phyloP scores from a whole-genome alignment of 2,113 vertebrate genomes.

The Lophius piscatorius region DNA sequence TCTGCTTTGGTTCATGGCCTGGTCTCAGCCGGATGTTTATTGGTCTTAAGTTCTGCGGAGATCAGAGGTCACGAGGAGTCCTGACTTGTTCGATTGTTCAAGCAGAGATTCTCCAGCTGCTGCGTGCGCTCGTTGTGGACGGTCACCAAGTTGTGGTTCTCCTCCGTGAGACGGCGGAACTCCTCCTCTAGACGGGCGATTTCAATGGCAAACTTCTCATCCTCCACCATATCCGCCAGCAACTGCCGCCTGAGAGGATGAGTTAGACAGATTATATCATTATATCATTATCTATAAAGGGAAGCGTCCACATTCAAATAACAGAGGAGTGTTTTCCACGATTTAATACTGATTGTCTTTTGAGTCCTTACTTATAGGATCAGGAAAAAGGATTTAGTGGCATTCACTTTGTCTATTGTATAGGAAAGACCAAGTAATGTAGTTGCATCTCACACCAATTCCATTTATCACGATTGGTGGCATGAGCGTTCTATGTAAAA shows the following conservation, averaged over 20 bases:
- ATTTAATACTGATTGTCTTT: too few species aligned
- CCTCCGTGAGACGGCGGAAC: slow-evolving; percentile 89
- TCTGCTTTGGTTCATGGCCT: slow-evolving; percentile 27
- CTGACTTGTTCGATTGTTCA: slow-evolving; percentile 86
- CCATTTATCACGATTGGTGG: too few species aligned
- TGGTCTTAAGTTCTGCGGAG: slow-evolving; percentile 47
- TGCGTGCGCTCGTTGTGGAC: slow-evolving; percentile 89
- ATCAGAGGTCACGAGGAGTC: slow-evolving; percentile 88
- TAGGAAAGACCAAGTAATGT: too few species aligned
- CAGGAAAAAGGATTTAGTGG: too few species aligned
- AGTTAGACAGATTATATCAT: slow-evolving; percentile 1
- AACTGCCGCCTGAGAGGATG: slow-evolving; percentile 85
- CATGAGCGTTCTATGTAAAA: too few species aligned
- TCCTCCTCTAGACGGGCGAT: slow-evolving; percentile 89
- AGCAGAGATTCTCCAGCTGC: slow-evolving; percentile 91
- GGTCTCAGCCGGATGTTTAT: slow-evolving; percentile 32
- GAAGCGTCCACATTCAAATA: too few species aligned
- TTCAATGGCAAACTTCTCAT: slow-evolving; percentile 88
- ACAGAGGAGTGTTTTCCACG: too few species aligned
- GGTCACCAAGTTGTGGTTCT: slow-evolving; percentile 89
- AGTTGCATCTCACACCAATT: too few species aligned
- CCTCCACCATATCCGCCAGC: slow-evolving; percentile 91
- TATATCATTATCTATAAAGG: too few species aligned
- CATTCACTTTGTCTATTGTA: too few species aligned
- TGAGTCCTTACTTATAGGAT: too few species aligned